Percentiles rank a stretch among this genome's conserved stretches.
phyloP scores from a whole-genome alignment of 2,797 vertebrate species.

The Erpetoichthys calabaricus region DNA sequence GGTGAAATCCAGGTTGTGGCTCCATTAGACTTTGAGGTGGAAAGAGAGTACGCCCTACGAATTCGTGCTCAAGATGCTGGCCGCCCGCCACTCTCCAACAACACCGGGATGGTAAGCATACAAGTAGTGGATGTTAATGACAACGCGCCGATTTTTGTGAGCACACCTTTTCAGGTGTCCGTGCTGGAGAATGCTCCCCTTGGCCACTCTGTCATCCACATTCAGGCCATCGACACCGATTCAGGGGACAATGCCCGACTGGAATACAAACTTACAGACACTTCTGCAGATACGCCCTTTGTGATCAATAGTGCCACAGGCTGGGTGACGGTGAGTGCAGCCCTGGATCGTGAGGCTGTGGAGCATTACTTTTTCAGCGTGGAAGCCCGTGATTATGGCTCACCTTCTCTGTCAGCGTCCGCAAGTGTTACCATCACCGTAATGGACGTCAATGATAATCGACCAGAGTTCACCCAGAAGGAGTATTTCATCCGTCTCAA shows the following conservation, averaged over 20 bases:
- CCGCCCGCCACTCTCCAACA: slow-evolving; percentile 88
- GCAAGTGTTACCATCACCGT: slow-evolving; percentile 90
- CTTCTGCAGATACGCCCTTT: slow-evolving; percentile 74
- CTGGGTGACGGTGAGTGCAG: slow-evolving; percentile 83
- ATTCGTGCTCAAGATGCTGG: slow-evolving; percentile 89
- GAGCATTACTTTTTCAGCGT: slow-evolving; percentile 92
- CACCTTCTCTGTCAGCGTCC: slow-evolving; percentile 73
- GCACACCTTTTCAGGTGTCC: slow-evolving; percentile 88
- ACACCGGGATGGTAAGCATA: slow-evolving; percentile 83
- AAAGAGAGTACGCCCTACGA: slow-evolving; percentile 80
- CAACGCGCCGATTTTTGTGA: slow-evolving; percentile 91
- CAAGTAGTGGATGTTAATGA: slow-evolving; percentile 94
- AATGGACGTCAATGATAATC: slow-evolving; percentile 94
- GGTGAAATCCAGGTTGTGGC: slow-evolving; percentile 91
- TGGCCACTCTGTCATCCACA: slow-evolving; percentile 89
- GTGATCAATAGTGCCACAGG: slow-evolving; percentile 87
- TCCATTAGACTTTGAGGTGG: slow-evolving; percentile 80
- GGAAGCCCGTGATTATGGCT: slow-evolving; percentile 84
- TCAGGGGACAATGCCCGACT: slow-evolving; percentile 78
- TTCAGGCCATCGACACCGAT: slow-evolving; percentile 95
- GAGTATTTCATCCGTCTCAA: slow-evolving; percentile 87
- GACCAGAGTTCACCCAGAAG: slow-evolving; percentile 83
- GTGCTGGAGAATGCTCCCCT: slow-evolving; percentile 85
- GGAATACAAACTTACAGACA: slow-evolving; percentile 79
- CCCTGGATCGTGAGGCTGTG: slow-evolving; percentile 79